These are phyloP conservation scores for Pseudoips prasinana DNA, from an alignment of 2,888 invertebrate species.

Conservation along the genomic window DNA sequence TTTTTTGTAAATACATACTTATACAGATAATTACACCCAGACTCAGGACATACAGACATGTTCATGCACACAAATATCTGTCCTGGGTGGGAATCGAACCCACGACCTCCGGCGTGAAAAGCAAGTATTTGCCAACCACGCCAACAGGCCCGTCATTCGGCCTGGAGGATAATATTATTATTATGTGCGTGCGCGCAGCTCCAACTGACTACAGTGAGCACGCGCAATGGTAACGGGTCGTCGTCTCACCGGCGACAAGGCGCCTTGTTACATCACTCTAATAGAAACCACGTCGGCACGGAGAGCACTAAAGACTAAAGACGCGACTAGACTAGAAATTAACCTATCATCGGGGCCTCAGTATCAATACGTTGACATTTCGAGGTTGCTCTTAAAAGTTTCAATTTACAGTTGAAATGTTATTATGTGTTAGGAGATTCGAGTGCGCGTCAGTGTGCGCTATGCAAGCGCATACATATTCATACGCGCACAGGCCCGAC, in stretches of 20 bases:
- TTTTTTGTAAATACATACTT: too few relatives aligned
- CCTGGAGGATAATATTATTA: too few relatives aligned
- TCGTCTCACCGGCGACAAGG: conserved; percentile 67
- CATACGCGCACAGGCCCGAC: conserved; percentile 54
- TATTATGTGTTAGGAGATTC: conserved; percentile 43
- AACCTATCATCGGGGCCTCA: conserved; percentile 42
- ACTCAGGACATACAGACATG: too few relatives aligned
- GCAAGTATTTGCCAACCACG: too few relatives aligned
- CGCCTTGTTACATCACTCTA: conserved; percentile 74
- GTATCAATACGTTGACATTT: conserved; percentile 57
- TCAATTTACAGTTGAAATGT: conserved; percentile 62
- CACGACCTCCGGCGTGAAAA: too few relatives aligned
- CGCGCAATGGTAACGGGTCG: conserved; percentile 24
- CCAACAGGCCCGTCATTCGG: too few relatives aligned
- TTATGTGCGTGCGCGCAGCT: too few relatives aligned
- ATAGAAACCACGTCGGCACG: conserved; percentile 69
- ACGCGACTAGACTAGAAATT: conserved; percentile 60
- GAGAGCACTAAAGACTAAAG: conserved; percentile 52
- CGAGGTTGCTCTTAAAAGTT: conserved; percentile 69
- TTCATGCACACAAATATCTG: too few relatives aligned
- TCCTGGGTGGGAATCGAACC: too few relatives aligned
- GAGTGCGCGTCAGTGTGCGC: conserved; percentile 38
- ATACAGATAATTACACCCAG: too few relatives aligned
- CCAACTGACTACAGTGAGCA: too few relatives aligned
- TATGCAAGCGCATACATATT: conserved; percentile 64